Evolutionary conservation across 2,888 invertebrate species (phyloP).

Genomic region (Dryocosmus kuriphilus): DNA sequence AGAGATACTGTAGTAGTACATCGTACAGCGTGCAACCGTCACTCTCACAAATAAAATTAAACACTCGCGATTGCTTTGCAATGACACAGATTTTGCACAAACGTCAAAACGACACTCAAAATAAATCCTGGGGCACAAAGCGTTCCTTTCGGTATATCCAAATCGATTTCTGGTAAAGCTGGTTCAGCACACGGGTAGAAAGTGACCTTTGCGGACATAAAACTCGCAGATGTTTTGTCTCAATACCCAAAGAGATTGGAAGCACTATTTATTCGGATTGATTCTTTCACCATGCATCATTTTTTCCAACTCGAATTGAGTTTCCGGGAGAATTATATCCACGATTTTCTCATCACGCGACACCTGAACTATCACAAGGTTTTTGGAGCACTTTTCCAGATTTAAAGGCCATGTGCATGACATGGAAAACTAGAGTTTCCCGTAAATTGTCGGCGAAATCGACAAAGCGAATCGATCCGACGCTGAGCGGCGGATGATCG

Average conservation of each 20-base stretch:
- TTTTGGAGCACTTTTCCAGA: conserved; percentile 1
- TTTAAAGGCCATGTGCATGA: neutral
- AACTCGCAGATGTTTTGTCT: conserved; percentile 1
- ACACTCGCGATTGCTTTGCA: conserved; percentile 45
- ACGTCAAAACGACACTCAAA: conserved; percentile 41
- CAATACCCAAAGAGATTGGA: neutral
- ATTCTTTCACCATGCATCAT: too few relatives aligned
- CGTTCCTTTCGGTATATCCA: conserved; percentile 13
- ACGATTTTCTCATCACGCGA: conserved; percentile 15
- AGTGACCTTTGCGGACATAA: neutral
- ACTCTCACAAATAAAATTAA: conserved; percentile 58
- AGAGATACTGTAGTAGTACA: conserved; percentile 55
- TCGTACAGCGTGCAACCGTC: conserved; percentile 61
- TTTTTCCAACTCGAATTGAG: neutral
- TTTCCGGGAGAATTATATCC: neutral
- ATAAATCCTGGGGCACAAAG: conserved; percentile 9
- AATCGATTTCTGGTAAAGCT: neutral
- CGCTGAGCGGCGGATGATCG: conserved; percentile 32
- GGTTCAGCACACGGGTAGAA: neutral
- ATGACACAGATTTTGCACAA: conserved; percentile 34
- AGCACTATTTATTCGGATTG: conserved; percentile 12
- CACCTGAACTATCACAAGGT: conserved; percentile 25
- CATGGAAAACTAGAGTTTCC: neutral
- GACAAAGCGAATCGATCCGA: conserved; percentile 15
- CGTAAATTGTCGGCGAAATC: neutral